Evolutionary conservation across 1,140 invertebrate species (phyloP).

Genomic region (Drusus annulatus): DNA sequence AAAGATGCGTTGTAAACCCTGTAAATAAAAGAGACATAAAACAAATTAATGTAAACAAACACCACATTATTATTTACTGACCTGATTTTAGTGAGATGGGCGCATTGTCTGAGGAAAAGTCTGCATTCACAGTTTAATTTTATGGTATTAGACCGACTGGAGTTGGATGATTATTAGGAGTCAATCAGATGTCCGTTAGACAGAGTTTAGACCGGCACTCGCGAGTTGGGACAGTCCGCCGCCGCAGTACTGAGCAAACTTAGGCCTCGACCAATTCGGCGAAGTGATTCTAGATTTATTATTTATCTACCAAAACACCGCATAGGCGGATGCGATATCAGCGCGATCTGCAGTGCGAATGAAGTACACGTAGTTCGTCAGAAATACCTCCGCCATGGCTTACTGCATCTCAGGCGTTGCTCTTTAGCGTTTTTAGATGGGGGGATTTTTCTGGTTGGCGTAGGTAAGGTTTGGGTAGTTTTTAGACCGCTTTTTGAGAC

Average conservation of each 20-base stretch:
- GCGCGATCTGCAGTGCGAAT: not conserved
- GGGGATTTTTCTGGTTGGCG: not conserved
- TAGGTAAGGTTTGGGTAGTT: not conserved
- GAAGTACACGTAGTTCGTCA: too few species aligned
- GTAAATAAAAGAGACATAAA: not conserved
- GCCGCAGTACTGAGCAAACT: not conserved
- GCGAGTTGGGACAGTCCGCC: not conserved
- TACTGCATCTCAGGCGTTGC: not conserved
- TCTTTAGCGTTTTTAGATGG: not conserved
- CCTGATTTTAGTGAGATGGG: not conserved
- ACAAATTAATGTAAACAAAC: conserved; percentile 4
- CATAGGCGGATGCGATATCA: not conserved
- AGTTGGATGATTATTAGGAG: not conserved
- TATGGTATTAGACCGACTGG: not conserved
- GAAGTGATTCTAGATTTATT: not conserved
- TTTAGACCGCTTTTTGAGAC: not conserved
- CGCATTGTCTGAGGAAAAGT: not conserved
- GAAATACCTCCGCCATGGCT: not conserved
- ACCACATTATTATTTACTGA: not conserved
- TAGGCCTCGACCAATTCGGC: not conserved
- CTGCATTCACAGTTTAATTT: not conserved
- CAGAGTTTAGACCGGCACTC: not conserved
- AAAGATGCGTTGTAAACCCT: not conserved
- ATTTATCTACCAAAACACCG: conserved; percentile 5
- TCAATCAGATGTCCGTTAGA: not conserved